A percentile compares a stretch with the other conserved stretches of the same genome.
Evolutionary conservation across 2,113 vertebrate species (phyloP).

Genomic region (Muscicapa adusta): DNA sequence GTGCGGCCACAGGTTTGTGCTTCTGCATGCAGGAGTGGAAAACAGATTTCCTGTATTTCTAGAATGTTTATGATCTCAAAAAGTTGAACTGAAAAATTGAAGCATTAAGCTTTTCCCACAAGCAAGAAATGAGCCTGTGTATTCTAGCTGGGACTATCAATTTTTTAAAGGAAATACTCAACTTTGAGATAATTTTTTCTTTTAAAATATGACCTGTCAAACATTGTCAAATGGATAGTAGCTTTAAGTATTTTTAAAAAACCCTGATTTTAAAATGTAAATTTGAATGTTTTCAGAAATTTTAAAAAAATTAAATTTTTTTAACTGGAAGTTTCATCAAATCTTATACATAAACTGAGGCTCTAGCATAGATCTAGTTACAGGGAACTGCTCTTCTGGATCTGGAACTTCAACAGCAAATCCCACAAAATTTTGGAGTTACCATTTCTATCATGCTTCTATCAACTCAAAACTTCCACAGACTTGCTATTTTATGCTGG

Average conservation of each 20-base stretch:
- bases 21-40: not conserved
- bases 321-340: not conserved
- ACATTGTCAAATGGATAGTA: not conserved
- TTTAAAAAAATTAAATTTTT: not conserved
- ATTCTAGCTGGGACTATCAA: not conserved
- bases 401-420: not conserved
- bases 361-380: not conserved
- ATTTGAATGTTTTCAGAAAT: not conserved
- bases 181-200: not conserved
- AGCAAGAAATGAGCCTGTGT: not conserved
- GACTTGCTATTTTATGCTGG: not conserved
- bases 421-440: not conserved
- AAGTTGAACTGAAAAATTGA: not conserved
- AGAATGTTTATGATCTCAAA: not conserved
- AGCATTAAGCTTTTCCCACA: not conserved
- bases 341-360: not conserved
- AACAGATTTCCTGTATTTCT: constrained; percentile 18
- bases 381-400: not conserved
- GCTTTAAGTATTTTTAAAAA: not conserved
- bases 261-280: not conserved
- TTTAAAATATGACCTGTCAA: not conserved
- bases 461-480: not conserved
- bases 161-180: not conserved
- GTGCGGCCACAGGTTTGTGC: not conserved
- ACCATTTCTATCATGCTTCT: not conserved